Evolutionary conservation across 2,797 vertebrate genomes (phyloP), one percentile per base, ranked within the genome.

Genomic region (Sebastiscus tertius): DNA sequence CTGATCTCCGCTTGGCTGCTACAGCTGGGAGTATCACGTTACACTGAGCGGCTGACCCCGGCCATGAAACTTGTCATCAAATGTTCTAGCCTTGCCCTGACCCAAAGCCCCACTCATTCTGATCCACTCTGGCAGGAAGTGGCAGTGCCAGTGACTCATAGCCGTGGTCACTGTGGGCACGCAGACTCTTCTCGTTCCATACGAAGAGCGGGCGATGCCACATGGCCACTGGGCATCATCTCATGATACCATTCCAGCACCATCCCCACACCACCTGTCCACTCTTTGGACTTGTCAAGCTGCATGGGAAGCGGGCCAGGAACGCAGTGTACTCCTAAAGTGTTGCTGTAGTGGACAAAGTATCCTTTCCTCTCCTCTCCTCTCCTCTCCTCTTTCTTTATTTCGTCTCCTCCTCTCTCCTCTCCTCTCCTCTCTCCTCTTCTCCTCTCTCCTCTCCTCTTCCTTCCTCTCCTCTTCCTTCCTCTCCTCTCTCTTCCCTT

Each of bases 191-290:
- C 71, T 92, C 67, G 49, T 82, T 93, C 87, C 91, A 92, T 90
- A 90, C 73, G 84, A 92, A 80, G 89, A 92, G 90, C 88, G 72
- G 92, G 91, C 83, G 92, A 90, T 87, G 84, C 92, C 93, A 94
- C 94, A 94, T 94, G 94, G 93, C 93, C 91, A 89, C 72, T 83
- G 93, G 90, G 88, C 91, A 92, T 89, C 85, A 69, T 93, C 89
- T 89, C 90, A 83, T 91, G 75, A 86, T 83, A 89, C 82, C 77
- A 87, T 91, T 92, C 88, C 93, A 94, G 85, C 92, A 94, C 90
- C 89, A 75, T 90, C 91, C 88, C 90, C 90, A 92, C 92, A 94
- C 94, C 95, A 95, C 94, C 94, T 95, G 95, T 93, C 93, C 92
- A 90, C 87, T 89, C 89, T 89, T 87, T 92, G 88, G 94, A 93